These are phyloP conservation scores for Sceloporus tristichus DNA, from an alignment of 2,113 vertebrate genomes.

Conservation along the genomic window DNA sequence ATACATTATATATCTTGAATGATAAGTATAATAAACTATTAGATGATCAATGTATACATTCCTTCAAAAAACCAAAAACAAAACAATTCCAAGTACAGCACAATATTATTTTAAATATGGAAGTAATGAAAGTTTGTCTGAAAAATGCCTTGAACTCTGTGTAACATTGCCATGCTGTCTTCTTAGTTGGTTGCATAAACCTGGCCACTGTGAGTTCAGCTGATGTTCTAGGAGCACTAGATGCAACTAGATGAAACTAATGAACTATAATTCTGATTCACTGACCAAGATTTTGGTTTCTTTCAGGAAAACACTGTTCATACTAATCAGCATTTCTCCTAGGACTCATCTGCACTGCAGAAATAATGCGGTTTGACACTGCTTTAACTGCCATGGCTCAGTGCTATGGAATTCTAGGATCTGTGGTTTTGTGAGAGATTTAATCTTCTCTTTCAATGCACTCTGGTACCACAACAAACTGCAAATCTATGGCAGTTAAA, in stretches of 20 bases:
- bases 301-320: not conserved
- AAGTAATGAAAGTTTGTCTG: not conserved
- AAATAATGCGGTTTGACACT: too few species aligned
- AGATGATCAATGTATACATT: not conserved
- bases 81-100: not conserved
- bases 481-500: too few species aligned
- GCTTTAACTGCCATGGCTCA: too few species aligned
- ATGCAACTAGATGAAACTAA: not conserved
- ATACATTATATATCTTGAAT: not conserved
- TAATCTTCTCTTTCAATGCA: too few species aligned
- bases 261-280: not conserved
- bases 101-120: not conserved
- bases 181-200: conserved; percentile 11
- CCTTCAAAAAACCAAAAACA: not conserved
- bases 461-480: too few species aligned
- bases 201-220: not conserved
- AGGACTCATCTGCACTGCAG: too few species aligned
- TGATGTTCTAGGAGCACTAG: not conserved
- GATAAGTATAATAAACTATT: not conserved
- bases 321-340: not conserved
- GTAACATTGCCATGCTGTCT: not conserved
- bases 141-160: not conserved
- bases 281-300: not conserved
- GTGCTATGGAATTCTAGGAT: too few species aligned
- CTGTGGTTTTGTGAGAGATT: too few species aligned